Evolutionary conservation across 2,797 vertebrate species (phyloP), one percentile per base, ranked within the genome.

Genomic region (Pseudomugil gertrudae): DNA sequence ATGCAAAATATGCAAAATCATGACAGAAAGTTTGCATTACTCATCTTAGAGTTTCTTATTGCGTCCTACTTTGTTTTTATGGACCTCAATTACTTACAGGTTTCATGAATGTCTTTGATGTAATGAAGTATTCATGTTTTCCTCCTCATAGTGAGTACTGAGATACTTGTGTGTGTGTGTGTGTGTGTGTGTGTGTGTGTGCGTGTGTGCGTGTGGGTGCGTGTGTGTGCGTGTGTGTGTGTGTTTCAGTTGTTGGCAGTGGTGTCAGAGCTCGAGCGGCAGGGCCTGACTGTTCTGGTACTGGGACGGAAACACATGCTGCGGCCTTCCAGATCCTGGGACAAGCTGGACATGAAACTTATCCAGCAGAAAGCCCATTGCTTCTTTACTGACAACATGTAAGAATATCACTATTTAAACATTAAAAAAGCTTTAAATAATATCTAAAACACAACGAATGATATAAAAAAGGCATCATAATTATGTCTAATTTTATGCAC

Each of bases 321-420:
- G 79, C 30, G 0, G 0, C 80, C 89, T 23, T 86, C 91, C 56
- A 72, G 60, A 9, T 88, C 67, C 14, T 98, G 96, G 96, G 85
- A 87, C 43, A 91, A 50, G 84, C 67, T 85, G 26, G 74, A 96
- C 75, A 95, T 99, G 93, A 83, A 78, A n/a, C 85, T 84, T 13
- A 89, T 98, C 79, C 93, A 92, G 81, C 86, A 92, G 81, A 95
- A 94, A 74, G 96, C 96, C 53, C 90, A 95, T 43, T 98, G 96
- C 90, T 99, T 99, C 86, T 99, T 98, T 90, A 96, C 97, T 29
- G 95, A 96, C 10, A 93, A 98, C 84, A 94, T 95, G 97, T 99
- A 86, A 95, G 96, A 21, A 33, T 24, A 23, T 21, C 9, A 45
- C n/a, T 21, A 45, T 21, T 45, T 10, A 45, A 21, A 4, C 5